These are phyloP conservation scores for Geotrypetes seraphini DNA, from an alignment of 2,797 vertebrate species.

Conservation along the genomic window DNA sequence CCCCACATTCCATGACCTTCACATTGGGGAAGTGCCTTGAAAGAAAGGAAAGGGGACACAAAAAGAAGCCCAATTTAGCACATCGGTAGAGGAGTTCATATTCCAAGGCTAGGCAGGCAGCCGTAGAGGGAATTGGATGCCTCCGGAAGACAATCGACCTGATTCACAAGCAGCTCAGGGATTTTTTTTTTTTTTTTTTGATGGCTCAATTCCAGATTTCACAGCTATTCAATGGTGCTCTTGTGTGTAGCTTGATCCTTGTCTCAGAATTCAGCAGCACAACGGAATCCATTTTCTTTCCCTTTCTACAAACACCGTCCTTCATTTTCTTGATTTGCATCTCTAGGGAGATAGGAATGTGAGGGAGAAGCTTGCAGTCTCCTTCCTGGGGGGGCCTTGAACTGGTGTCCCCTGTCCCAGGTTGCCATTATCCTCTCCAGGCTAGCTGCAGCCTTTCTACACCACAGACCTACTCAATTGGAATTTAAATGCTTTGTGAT, in stretches of 20 bases:
- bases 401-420: constrained; percentile 45
- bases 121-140: constrained; percentile 32
- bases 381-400: constrained; percentile 48
- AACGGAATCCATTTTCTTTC: constrained; percentile 52
- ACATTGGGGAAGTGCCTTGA: not conserved
- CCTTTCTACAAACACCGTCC: constrained; percentile 40
- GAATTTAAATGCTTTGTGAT: constrained; percentile 57
- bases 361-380: constrained; percentile 44
- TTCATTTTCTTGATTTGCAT: constrained; percentile 50
- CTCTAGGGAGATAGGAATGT: constrained; percentile 54
- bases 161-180: constrained; percentile 43
- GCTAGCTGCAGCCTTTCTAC: constrained; percentile 35
- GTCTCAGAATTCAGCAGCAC: constrained; percentile 52
- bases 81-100: constrained; percentile 32
- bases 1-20: not conserved
- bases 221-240: constrained; percentile 52
- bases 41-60: constrained; percentile 25
- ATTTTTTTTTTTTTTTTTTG: constrained; percentile 49
- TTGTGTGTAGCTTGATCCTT: constrained; percentile 52
- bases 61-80: constrained; percentile 11
- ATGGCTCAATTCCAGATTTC: constrained; percentile 56
- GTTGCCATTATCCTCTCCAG: constrained; percentile 34
- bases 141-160: constrained; percentile 41
- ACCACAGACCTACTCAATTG: constrained; percentile 48
- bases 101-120: constrained; percentile 37